Conservation (phyloP, 1,140 invertebrate species). For the Doryteuthis pealeii region DNA sequence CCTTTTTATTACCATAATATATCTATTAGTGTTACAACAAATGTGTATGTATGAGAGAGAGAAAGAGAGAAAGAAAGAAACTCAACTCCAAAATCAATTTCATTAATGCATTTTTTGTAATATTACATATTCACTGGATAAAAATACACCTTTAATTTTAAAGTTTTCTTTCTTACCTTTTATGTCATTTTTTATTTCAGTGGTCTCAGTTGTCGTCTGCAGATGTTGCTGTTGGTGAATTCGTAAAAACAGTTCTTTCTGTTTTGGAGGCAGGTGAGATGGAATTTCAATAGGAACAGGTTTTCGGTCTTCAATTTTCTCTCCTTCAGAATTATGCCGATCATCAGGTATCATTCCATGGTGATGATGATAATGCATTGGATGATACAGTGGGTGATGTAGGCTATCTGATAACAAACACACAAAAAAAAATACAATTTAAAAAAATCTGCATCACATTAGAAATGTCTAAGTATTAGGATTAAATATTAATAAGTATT, state of each 20-base stretch:
- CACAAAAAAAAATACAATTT: no score
- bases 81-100: no score
- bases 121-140: no score
- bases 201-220: constrained; percentile 39
- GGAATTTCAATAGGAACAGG: constrained; percentile 50
- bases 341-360: background rate
- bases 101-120: no score
- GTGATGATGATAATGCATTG: background rate
- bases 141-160: no score
- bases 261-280: constrained; percentile 68
- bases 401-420: background rate
- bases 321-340: background rate
- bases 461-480: no score
- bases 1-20: no score
- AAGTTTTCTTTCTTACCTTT: background rate
- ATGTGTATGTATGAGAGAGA: no score
- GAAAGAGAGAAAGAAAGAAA: no score
- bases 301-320: background rate
- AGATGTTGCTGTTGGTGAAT: constrained; percentile 71
- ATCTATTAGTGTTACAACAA: no score
- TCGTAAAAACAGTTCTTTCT: constrained; percentile 70
- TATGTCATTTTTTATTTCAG: constrained; percentile 21
- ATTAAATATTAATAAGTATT: no score
- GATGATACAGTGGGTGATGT: background rate
- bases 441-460: no score